These are phyloP conservation scores for Ceratosolen solmsi DNA, from an alignment of 1,140 invertebrate genomes.

Conservation along the genomic window DNA sequence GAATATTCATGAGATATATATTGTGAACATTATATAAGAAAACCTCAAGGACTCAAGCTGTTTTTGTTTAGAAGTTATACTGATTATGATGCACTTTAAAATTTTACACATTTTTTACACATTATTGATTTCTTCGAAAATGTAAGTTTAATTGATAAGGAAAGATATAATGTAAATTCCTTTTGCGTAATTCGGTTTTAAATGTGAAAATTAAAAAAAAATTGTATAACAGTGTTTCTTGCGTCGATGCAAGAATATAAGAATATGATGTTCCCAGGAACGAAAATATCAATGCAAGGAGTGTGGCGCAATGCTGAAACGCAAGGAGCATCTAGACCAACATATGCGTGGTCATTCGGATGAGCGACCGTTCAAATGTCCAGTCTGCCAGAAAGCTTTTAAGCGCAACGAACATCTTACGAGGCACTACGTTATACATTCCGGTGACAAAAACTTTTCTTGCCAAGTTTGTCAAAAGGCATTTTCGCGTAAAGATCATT, in stretches of 20 bases:
- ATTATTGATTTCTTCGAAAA: no score
- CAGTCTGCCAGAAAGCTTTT: slow-evolving; percentile 76
- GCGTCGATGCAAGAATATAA: background rate
- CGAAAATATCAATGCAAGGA: slow-evolving; percentile 72
- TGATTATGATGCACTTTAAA: no score
- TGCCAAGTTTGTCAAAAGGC: slow-evolving; percentile 84
- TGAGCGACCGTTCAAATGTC: slow-evolving; percentile 79
- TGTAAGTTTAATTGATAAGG: no score
- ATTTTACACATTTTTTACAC: no score
- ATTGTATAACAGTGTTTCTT: background rate
- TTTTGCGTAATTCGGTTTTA: no score
- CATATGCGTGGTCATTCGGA: slow-evolving; percentile 83
- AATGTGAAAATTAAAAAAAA: background rate
- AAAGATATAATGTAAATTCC: no score
- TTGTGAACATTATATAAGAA: no score
- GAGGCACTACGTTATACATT: slow-evolving; percentile 74
- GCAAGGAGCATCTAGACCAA: slow-evolving; percentile 75
- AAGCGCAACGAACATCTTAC: slow-evolving; percentile 74
- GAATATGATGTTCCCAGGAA: slow-evolving; percentile 57
- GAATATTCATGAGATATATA: no score
- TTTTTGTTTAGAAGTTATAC: no score
- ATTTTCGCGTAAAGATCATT: slow-evolving; percentile 84
- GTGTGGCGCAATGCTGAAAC: slow-evolving; percentile 72
- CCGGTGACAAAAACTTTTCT: slow-evolving; percentile 78
- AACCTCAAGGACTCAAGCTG: no score